Evolutionary conservation across 2,888 invertebrate species (phyloP).

Genomic region (Marasmarcha lunaedactyla): DNA sequence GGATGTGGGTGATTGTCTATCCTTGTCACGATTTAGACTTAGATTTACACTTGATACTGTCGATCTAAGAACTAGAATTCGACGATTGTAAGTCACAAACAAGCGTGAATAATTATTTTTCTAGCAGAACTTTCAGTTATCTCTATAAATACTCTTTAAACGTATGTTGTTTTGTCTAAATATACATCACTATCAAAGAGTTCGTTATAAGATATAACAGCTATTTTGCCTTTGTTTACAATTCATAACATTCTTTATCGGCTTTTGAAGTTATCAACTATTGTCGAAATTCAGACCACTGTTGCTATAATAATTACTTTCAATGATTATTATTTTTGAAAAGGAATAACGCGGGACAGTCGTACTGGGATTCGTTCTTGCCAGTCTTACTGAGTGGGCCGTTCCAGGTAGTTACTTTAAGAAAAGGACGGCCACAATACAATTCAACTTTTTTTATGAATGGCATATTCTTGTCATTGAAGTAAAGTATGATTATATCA

Average conservation of each 20-base stretch:
- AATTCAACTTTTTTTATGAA: constrained; percentile 3
- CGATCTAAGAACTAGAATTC: too few relatives aligned
- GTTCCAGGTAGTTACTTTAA: too few relatives aligned
- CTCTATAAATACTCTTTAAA: background rate
- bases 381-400: too few relatives aligned
- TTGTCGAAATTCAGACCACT: constrained; percentile 46
- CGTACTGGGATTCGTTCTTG: too few relatives aligned
- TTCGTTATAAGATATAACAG: constrained; percentile 42
- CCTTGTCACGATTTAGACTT: too few relatives aligned
- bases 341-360: background rate
- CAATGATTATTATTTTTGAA: constrained; percentile 9
- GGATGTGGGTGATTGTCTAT: too few relatives aligned
- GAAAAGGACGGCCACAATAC: background rate
- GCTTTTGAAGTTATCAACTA: constrained; percentile 44
- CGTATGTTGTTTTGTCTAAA: constrained; percentile 40
- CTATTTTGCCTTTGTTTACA: constrained; percentile 51
- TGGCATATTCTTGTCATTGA: too few relatives aligned
- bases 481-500: too few relatives aligned
- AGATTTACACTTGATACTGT: too few relatives aligned
- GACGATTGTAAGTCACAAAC: too few relatives aligned
- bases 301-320: constrained; percentile 42
- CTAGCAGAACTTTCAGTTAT: too few relatives aligned
- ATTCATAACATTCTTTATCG: constrained; percentile 45
- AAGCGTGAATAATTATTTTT: too few relatives aligned
- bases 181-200: constrained; percentile 35